Conservation (phyloP, 2,113 vertebrate species). For the Cygnus atratus region DNA sequence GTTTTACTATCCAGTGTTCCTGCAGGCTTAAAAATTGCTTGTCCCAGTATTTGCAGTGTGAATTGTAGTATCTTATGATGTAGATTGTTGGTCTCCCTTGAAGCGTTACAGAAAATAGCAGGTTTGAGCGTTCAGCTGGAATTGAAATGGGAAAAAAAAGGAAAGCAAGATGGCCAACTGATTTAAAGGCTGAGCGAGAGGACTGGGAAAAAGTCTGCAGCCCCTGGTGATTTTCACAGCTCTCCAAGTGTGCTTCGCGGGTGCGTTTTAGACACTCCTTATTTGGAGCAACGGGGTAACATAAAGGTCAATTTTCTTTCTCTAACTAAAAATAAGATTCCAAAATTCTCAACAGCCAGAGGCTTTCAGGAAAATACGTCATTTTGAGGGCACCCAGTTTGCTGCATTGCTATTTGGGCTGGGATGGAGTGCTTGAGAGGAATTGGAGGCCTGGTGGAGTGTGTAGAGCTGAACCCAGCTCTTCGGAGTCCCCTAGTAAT, state of each 20-base stretch:
- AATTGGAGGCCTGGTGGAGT: neutral
- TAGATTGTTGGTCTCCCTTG: neutral
- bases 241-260: neutral
- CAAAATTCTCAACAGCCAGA: neutral
- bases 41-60: neutral
- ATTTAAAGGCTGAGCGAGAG: neutral
- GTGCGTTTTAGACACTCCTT: neutral
- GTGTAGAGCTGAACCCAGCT: neutral
- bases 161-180: neutral
- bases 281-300: neutral
- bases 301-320: neutral
- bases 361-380: neutral
- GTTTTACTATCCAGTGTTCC: neutral
- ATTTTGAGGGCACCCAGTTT: neutral
- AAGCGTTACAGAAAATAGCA: neutral
- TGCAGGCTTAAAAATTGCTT: neutral
- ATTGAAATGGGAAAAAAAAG: neutral
- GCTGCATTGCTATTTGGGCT: neutral
- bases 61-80: neutral
- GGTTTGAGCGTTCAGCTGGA: neutral
- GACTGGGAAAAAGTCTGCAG: neutral
- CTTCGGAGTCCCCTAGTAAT: neutral
- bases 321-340: neutral
- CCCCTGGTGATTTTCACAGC: neutral
- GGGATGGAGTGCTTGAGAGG: neutral